Conservation (phyloP, 2,888 invertebrate genomes). For the Acanthococcus lagerstroemiae region DNA sequence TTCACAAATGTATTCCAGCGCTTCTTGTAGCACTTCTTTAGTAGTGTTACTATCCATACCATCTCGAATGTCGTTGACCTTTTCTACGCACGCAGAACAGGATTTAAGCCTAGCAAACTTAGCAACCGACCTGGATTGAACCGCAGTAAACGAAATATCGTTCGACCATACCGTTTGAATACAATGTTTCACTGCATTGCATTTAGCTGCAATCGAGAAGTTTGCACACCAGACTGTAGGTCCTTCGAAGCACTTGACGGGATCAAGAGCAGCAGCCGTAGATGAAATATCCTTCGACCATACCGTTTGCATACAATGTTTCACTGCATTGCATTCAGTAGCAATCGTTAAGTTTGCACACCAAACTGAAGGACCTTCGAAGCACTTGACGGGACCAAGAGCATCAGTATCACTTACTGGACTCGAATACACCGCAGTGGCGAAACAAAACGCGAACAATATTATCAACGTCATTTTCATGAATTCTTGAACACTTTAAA, state of each 20-base stretch:
- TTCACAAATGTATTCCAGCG: not conserved
- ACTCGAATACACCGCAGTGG: not conserved
- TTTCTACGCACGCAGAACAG: not conserved
- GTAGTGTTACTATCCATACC: constrained; percentile 4
- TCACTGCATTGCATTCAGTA: constrained; percentile 62
- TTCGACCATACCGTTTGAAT: constrained; percentile 68
- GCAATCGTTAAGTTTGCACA: constrained; percentile 52
- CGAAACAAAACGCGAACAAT: not conserved
- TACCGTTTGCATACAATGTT: constrained; percentile 66
- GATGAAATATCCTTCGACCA: constrained; percentile 56
- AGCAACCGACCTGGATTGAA: too few species aligned
- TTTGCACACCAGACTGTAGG: constrained; percentile 5
- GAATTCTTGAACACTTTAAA: too few species aligned
- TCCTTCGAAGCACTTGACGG: not conserved
- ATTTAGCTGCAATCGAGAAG: constrained; percentile 62
- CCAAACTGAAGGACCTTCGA: not conserved
- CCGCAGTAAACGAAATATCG: constrained; percentile 41
- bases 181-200: constrained; percentile 68
- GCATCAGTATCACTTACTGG: not conserved
- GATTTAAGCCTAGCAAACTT: too few species aligned
- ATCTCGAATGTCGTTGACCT: constrained; percentile 3
- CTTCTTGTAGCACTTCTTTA: not conserved
- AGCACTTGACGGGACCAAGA: not conserved
- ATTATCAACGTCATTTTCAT: too few species aligned
- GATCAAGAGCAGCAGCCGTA: not conserved